These are phyloP conservation scores for Pasiphila rectangulata DNA, from an alignment of 2,888 invertebrate species.

Conservation along the genomic window DNA sequence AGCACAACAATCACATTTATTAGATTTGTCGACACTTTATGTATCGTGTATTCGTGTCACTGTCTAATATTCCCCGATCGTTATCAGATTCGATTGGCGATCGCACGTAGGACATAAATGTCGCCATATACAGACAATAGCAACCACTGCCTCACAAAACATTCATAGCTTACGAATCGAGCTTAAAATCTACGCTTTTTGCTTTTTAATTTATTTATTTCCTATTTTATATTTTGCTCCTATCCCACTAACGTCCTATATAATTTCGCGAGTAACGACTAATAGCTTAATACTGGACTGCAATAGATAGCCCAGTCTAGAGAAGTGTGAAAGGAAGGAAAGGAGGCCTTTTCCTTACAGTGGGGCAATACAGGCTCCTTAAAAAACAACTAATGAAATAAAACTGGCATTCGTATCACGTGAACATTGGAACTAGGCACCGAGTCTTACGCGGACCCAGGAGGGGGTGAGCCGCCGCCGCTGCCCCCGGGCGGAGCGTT, in stretches of 20 bases:
- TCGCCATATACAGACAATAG: slow-evolving; percentile 60
- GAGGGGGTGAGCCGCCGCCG: slow-evolving; percentile 71
- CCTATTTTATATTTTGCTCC: slow-evolving; percentile 57
- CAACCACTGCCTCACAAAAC: slow-evolving; percentile 80
- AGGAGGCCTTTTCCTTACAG: no score
- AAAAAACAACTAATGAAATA: slow-evolving; percentile 23
- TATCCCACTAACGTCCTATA: slow-evolving; percentile 56
- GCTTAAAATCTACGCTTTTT: slow-evolving; percentile 74
- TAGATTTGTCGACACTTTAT: slow-evolving; percentile 4
- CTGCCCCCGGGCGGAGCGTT: not conserved
- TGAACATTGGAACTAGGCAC: slow-evolving; percentile 62
- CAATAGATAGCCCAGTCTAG: no score
- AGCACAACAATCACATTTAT: slow-evolving; percentile 6
- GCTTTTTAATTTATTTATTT: slow-evolving; percentile 70
- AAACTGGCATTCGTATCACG: slow-evolving; percentile 36
- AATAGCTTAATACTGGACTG: no score
- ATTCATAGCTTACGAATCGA: slow-evolving; percentile 78
- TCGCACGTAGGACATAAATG: slow-evolving; percentile 19
- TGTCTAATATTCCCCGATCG: slow-evolving; percentile 9
- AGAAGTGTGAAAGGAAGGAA: no score
- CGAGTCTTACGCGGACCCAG: slow-evolving; percentile 73
- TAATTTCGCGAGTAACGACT: slow-evolving; percentile 47
- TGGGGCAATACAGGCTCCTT: no score
- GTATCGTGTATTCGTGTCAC: slow-evolving; percentile 15
- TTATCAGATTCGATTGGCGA: slow-evolving; percentile 16